Conservation (phyloP, 2,888 invertebrate genomes). For the Spilarctia lutea region DNA sequence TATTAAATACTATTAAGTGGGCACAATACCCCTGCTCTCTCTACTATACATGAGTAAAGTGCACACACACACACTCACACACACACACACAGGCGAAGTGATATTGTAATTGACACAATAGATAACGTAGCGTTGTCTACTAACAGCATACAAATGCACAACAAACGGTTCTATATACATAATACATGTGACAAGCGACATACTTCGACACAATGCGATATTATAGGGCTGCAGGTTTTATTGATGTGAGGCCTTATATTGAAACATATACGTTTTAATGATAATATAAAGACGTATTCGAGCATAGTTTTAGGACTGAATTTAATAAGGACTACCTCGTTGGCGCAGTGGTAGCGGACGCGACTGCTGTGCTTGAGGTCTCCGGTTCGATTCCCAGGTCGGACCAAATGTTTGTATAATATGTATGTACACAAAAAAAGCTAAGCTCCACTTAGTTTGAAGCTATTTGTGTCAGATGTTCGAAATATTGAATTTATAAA, state of each 20-base stretch:
- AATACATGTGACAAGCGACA: constrained; percentile 59
- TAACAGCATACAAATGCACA: constrained; percentile 72
- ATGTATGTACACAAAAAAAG: too few relatives aligned
- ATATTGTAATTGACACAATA: constrained; percentile 72
- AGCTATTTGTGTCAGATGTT: too few relatives aligned
- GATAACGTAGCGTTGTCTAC: constrained; percentile 64
- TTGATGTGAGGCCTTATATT: constrained; percentile 23
- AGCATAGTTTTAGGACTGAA: not conserved
- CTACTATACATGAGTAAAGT: constrained; percentile 17
- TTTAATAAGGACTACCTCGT: not conserved
- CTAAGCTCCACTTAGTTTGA: too few relatives aligned
- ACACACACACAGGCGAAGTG: constrained; percentile 28
- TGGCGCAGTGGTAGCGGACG: too few relatives aligned
- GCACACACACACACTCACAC: constrained; percentile 24
- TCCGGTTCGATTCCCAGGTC: too few relatives aligned
- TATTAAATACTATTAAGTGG: not conserved
- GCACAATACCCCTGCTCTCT: constrained; percentile 38
- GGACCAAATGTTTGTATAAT: too few relatives aligned
- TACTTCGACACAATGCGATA: constrained; percentile 63
- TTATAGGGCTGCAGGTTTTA: constrained; percentile 40
- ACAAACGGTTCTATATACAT: constrained; percentile 63
- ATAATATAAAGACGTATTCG: not conserved
- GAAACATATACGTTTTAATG: not conserved
- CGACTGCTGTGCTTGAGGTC: too few relatives aligned
- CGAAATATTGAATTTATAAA: too few relatives aligned